Conservation (phyloP, 2,113 vertebrate species). For the Pseudorasbora parva region DNA sequence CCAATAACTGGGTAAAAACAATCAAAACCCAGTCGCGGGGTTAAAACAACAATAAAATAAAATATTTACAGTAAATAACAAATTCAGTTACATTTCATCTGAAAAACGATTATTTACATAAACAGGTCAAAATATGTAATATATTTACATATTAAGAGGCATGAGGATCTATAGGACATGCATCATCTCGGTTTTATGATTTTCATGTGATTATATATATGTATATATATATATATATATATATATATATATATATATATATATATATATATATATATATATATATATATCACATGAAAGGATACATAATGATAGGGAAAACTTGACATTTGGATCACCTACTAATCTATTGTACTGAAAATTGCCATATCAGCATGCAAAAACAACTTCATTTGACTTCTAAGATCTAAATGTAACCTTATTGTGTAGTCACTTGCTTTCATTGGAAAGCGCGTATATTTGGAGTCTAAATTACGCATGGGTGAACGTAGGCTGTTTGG, state of each 20-base stretch:
- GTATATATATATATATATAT: too few relatives aligned
- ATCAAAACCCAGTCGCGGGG: too few relatives aligned
- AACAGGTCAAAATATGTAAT: not conserved
- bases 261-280: too few relatives aligned
- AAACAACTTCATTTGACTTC: not conserved
- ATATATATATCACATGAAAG: too few relatives aligned
- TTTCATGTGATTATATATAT: not conserved
- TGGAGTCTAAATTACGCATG: constrained; percentile 4
- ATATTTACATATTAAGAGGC: not conserved
- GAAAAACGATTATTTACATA: not conserved
- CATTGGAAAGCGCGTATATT: constrained; percentile 23
- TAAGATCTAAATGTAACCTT: constrained; percentile 6
- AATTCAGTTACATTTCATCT: not conserved
- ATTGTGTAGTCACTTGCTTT: constrained; percentile 16
- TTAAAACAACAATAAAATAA: too few relatives aligned
- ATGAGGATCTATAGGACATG: not conserved
- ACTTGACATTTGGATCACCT: constrained; percentile 27
- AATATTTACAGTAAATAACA: too few relatives aligned
- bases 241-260: too few relatives aligned
- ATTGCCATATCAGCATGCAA: constrained; percentile 6
- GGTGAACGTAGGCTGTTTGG: constrained; percentile 11
- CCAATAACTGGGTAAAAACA: too few relatives aligned
- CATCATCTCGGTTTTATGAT: not conserved
- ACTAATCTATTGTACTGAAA: constrained; percentile 25
- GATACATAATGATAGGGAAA: constrained; percentile 4